Base-by-base conservation (phyloP, 2,113 vertebrate species). In the Tragelaphus buxtoni region DNA sequence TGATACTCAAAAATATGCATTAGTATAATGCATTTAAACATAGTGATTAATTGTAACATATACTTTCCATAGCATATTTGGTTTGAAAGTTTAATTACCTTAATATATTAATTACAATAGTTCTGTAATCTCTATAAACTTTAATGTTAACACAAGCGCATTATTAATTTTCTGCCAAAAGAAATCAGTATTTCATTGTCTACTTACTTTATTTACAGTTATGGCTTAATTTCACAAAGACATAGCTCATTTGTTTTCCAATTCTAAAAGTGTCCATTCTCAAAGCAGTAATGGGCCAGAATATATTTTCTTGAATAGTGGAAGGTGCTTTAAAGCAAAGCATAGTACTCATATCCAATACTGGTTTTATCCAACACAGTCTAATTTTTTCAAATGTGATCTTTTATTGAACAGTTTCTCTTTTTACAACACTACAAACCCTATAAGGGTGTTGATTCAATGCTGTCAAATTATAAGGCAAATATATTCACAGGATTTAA, bases 401-500 rank as follows among this genome's bases (percentile, higher is more conserved):
- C 76, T 98, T 97, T 98, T 98, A 99, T 98, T 98, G 98, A 98
- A 98, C 95, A 98, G 96, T 98, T 99, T 99, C 97, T 98, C 98
- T 97, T 98, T 99, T 98, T 98, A 98, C 95, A 98, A 97, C 98
- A 97, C 95, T 98, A 98, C 96, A n/a, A 98, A 98, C 97, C 96
- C 98, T 98, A 97, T 98, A 98, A 97, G 98, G 89, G 97, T 99
- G 98, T 98, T 99, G 98, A 99, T 97, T 98, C 98, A 98, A 98
- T 98, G 98, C 97, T 32, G 81, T 97, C 98, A 98, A 99, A 98
- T 98, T 98, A 97, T 98, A 98, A 98, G 95, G 98, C 98, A 99
- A 99, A 98, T 98, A 98, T 98, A 98, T 98, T 98, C 98, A 98
- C 95, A 99, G 97, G 98, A 98, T 98, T 99, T 99, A 98, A 99